Conservation (phyloP, 2,888 invertebrate species). For the Mellilla xanthometata region DNA sequence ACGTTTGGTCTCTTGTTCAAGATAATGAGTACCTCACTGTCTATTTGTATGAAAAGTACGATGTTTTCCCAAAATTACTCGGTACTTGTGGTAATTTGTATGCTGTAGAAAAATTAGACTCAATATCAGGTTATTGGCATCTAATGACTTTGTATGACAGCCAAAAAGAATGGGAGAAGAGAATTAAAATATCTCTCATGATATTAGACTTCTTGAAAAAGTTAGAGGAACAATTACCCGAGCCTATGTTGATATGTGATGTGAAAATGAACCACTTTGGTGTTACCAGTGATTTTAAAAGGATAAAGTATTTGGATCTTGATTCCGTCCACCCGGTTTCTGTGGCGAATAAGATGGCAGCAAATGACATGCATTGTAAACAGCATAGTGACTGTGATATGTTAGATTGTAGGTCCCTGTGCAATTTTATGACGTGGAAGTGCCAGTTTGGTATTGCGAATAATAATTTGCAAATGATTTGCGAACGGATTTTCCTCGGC, state of each 20-base stretch:
- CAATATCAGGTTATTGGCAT: slow-evolving; percentile 77
- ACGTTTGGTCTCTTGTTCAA: slow-evolving; percentile 84
- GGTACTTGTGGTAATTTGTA: slow-evolving; percentile 87
- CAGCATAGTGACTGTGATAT: slow-evolving; percentile 85
- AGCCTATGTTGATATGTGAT: slow-evolving; percentile 86
- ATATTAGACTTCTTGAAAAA: slow-evolving; percentile 84
- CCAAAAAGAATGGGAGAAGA: slow-evolving; percentile 80
- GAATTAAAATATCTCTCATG: slow-evolving; percentile 80
- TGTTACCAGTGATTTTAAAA: slow-evolving; percentile 69
- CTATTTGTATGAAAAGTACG: slow-evolving; percentile 80
- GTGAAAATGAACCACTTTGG: slow-evolving; percentile 87
- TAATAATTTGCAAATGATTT: slow-evolving; percentile 86
- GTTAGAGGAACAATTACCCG: slow-evolving; percentile 81
- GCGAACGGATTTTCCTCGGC: slow-evolving; percentile 85
- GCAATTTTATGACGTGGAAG: slow-evolving; percentile 71
- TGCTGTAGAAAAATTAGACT: slow-evolving; percentile 84
- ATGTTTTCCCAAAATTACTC: slow-evolving; percentile 84
- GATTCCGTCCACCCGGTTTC: slow-evolving; percentile 84
- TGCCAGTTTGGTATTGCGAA: slow-evolving; percentile 83
- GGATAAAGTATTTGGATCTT: slow-evolving; percentile 84
- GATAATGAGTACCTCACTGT: slow-evolving; percentile 86
- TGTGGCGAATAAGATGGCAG: slow-evolving; percentile 71
- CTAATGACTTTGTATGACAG: slow-evolving; percentile 76
- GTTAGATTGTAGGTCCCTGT: slow-evolving; percentile 85
- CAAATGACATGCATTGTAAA: slow-evolving; percentile 72